Evolutionary conservation across 2,797 vertebrate species (phyloP), one percentile per base, ranked within the genome.

Genomic region (Toxotes lorentzi): DNA sequence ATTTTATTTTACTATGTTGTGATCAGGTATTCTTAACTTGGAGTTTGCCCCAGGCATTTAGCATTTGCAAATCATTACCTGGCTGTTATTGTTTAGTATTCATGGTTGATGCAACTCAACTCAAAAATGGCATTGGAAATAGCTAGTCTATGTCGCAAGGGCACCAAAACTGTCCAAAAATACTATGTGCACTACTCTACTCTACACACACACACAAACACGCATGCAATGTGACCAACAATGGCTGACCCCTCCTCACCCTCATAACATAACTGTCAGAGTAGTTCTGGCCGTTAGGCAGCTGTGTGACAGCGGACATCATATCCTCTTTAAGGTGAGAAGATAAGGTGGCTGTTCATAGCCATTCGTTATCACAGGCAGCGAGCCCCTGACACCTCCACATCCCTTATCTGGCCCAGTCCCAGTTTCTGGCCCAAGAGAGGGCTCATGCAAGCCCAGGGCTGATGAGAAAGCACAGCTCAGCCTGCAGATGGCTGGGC

Each of bases 381-480:
- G 84, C 32, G 43, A 75, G 86, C 32, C 69, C 73, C 79, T 51
- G 85, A 91, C 91, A 91, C 89, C 85, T 89, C 81, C 78, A 80
- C 85, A 75, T 93, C 83, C 60, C 91, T 94, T 89, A 93, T 93
- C 91, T 89, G 82, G 63, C 70, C 75, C n/a, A 4, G 59, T 83
- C 86, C 84, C 69, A 82, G 84, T 76, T 84, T 78, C 51, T 76
- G 70, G 62, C 58, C 88, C 34, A 1, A 48, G 74, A 70, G 8
- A 0, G 41, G 40, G 24, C 76, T 74, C 60, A 35, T 75, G 72
- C 83, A 34, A 70, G 83, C 86, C 78, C 78, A 69, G 77, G 78
- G 81, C 82, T 88, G 91, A 91, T 94, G 93, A 94, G 88, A 90
- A 93, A 95, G 94, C 88, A 88, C 68, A 53, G 87, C 79, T 77